phyloP scores from a whole-genome alignment of 2,113 vertebrate genomes.

The Erythrocercus mccallii region DNA sequence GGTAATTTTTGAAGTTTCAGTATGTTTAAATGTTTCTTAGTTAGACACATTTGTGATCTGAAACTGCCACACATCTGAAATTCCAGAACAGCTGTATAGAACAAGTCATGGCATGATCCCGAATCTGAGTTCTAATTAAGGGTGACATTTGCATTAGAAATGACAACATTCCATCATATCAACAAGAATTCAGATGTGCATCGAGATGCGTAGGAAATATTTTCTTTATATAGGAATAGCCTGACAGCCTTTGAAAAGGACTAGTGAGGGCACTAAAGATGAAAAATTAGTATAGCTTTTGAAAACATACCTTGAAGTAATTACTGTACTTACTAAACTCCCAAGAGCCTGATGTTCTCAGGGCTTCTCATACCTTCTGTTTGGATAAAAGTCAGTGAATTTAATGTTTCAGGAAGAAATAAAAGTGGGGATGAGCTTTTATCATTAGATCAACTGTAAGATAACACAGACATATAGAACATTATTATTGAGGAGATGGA shows the following conservation, averaged over 20 bases:
- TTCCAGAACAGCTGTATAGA: background rate
- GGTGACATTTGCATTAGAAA: background rate
- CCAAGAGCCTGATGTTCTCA: background rate
- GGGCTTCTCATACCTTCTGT: background rate
- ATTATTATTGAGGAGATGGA: background rate
- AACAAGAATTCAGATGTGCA: background rate
- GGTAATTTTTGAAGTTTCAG: background rate
- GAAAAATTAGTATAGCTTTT: background rate
- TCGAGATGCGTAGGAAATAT: background rate
- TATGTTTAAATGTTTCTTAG: background rate
- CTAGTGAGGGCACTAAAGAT: background rate
- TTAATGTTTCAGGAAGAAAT: background rate
- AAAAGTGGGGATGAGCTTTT: background rate
- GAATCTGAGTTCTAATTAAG: background rate
- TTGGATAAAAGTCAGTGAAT: background rate
- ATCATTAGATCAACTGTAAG: background rate
- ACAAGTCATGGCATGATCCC: background rate
- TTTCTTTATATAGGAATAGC: background rate
- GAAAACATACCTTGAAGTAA: background rate
- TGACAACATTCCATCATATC: background rate
- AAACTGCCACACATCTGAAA: background rate
- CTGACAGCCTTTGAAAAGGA: background rate
- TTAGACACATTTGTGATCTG: background rate
- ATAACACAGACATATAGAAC: background rate
- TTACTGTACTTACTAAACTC: background rate